Evolutionary conservation across 1,140 invertebrate species (phyloP).

Genomic region (Diorhabda carinulata): DNA sequence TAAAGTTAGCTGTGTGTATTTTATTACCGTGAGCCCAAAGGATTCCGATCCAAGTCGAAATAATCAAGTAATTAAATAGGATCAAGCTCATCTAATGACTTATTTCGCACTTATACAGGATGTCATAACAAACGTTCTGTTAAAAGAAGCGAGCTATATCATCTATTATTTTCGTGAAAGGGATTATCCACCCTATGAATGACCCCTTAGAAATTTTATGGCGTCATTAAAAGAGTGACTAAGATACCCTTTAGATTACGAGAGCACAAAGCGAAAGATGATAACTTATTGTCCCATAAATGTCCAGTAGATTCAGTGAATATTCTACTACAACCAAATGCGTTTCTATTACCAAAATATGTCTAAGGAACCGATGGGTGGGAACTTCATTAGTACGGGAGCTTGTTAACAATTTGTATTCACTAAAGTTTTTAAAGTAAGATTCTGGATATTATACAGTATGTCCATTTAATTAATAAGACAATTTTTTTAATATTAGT

Average conservation of each 20-base stretch:
- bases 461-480: too few species aligned
- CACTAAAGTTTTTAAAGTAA: too few species aligned
- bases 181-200: neutral
- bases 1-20: slow-evolving; percentile 14
- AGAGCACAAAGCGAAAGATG: slow-evolving; percentile 26
- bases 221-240: slow-evolving; percentile 25
- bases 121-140: too few species aligned
- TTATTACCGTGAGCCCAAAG: slow-evolving; percentile 21
- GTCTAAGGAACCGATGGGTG: neutral
- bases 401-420: too few species aligned
- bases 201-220: slow-evolving; percentile 25
- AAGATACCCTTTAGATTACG: slow-evolving; percentile 26
- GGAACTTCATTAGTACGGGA: too few species aligned
- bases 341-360: neutral
- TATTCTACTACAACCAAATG: slow-evolving; percentile 20
- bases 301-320: slow-evolving; percentile 16
- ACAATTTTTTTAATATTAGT: too few species aligned
- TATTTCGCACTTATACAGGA: slow-evolving; percentile 6
- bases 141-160: too few species aligned
- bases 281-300: slow-evolving; percentile 30
- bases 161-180: too few species aligned
- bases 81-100: slow-evolving; percentile 18
- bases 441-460: too few species aligned
- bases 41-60: slow-evolving; percentile 24
- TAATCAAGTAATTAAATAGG: slow-evolving; percentile 27